Evolutionary conservation across 2,888 invertebrate genomes (phyloP).

Genomic region (Aethes cnicana): DNA sequence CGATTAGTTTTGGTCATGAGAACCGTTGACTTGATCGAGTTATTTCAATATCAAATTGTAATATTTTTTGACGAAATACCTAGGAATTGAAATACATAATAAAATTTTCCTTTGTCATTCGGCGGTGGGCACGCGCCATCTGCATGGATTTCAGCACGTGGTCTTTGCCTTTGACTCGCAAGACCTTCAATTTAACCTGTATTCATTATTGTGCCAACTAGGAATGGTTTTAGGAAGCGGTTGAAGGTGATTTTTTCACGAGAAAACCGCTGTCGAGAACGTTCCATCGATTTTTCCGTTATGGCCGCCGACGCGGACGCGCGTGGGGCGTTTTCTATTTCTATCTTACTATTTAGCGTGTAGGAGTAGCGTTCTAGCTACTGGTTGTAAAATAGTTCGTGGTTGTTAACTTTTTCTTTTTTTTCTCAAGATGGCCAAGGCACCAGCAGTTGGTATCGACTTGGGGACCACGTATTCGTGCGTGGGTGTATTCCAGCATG

Average conservation of each 20-base stretch:
- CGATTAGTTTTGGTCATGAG: neutral
- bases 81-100: neutral
- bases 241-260: constrained; percentile 30
- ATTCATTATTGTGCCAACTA: neutral
- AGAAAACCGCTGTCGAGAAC: constrained; percentile 51
- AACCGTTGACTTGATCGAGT: too few relatives aligned
- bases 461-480: constrained; percentile 97
- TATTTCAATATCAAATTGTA: neutral
- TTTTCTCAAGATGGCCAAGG: constrained; percentile 84
- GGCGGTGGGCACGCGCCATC: constrained; percentile 17
- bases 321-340: constrained; percentile 32
- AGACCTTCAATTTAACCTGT: constrained; percentile 3
- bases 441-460: constrained; percentile 97
- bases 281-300: constrained; percentile 56
- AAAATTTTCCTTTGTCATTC: constrained; percentile 16
- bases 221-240: neutral
- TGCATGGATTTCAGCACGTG: constrained; percentile 17
- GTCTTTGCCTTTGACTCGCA: neutral
- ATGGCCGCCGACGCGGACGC: constrained; percentile 59
- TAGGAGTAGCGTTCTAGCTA: neutral
- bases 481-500: constrained; percentile 96
- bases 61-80: neutral
- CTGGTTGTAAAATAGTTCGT: too few relatives aligned
- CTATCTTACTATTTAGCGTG: constrained; percentile 2
- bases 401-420: constrained; percentile 7